Evolutionary conservation across 2,113 vertebrate genomes (phyloP).

Genomic region (Larimichthys polyactis): DNA sequence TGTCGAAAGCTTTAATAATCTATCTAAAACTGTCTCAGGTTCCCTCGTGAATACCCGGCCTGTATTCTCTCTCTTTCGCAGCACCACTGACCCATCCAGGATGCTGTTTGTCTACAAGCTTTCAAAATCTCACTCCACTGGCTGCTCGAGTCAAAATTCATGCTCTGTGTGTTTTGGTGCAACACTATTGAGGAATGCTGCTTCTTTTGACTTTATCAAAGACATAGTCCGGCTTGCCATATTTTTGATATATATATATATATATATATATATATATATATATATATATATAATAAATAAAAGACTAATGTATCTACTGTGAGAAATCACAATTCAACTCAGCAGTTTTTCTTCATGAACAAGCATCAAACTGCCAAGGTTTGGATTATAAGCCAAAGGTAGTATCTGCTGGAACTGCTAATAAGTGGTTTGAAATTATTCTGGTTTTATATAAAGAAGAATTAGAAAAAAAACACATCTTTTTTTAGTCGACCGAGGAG

Average conservation of each 20-base stretch:
- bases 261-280: background rate
- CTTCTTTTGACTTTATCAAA: background rate
- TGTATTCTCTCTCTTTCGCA: background rate
- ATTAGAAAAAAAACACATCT: background rate
- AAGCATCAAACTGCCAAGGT: background rate
- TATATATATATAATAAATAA: background rate
- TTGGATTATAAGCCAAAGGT: background rate
- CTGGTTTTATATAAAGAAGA: background rate
- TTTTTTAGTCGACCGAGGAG: background rate
- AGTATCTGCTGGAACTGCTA: background rate
- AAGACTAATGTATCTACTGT: background rate
- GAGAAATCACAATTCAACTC: background rate
- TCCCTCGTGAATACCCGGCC: background rate
- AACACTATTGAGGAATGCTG: background rate
- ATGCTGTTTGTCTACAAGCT: constrained; percentile 23
- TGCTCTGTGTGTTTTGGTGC: background rate
- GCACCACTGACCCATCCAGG: constrained; percentile 4
- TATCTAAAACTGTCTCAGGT: constrained; percentile 35
- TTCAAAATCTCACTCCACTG: background rate
- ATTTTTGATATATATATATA: background rate
- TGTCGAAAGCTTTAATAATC: constrained; percentile 46
- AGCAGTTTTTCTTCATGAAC: background rate
- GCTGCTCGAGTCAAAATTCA: constrained; percentile 1
- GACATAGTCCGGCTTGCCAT: background rate
- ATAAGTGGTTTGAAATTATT: background rate